Evolutionary conservation across 2,888 invertebrate species (phyloP), one percentile per base, ranked within the genome.

Genomic region (Marasmarcha lunaedactyla): DNA sequence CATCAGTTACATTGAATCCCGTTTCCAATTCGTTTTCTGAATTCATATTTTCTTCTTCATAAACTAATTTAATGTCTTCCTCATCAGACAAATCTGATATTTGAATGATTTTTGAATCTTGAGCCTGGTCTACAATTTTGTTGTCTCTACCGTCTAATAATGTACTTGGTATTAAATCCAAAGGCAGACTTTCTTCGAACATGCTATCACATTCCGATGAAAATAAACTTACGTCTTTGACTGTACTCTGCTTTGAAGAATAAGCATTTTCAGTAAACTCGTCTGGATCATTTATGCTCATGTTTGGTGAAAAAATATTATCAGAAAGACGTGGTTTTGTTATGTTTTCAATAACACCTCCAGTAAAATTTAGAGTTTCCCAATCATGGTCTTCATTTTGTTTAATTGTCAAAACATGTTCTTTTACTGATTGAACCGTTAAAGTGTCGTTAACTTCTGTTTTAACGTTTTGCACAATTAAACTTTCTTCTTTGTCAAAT

Each of bases 121-220:
- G 9, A 13, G 12, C 14, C 2, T 12, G 2, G 4, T 12, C 13
- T 37, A 55, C 43, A 15, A 35, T 34, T 38, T 46, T 15, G 12
- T 26, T 20, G 37, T 47, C 47, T 42, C 63, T 71, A 48, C 63
- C 76, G 37, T 85, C 77, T 12, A 85, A 55, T 20, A 84, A 57
- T 44, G 83, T 74, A 49, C 73, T 79, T 10, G 85, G 60, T 53
- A 86, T 74, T 34, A 74, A 66, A 48, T 87, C 85, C 34, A 86
- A 48, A 20, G 81, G 73, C 27, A 88, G 63, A 52, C 86, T 88
- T 36, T 88, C 88, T 47, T 84, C 86, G 55, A 88, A 88, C 36
- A 87, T 55, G 59, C 78, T 85, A 38, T 79, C 76, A 27, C 71
- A 77, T 37, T 84, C 83, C 3, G 72, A 72, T 26, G 79, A 78